phyloP scores from a whole-genome alignment of 2,888 invertebrate genomes.

The Nomada flava region DNA sequence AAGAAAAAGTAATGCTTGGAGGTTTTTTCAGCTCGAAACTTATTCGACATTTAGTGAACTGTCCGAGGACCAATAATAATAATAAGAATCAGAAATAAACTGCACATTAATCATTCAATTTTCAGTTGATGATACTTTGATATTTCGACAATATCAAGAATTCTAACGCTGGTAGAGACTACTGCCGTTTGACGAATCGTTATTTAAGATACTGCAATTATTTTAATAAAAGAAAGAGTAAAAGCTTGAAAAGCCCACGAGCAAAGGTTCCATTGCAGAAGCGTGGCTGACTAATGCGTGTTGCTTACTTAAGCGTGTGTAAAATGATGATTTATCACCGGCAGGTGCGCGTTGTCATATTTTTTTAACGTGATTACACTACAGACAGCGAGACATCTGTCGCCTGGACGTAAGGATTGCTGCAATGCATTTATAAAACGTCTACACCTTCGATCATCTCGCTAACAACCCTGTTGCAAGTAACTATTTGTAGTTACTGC shows the following conservation, averaged over 20 bases:
- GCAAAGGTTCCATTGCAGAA: background rate
- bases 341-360: conserved; percentile 58
- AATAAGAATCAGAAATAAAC: too few relatives aligned
- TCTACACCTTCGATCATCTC: conserved; percentile 18
- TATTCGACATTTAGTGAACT: too few relatives aligned
- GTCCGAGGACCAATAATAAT: too few relatives aligned
- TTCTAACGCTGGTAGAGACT: too few relatives aligned
- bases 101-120: too few relatives aligned
- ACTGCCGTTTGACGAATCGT: background rate
- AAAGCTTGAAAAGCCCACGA: background rate
- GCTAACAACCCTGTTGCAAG: conserved; percentile 3
- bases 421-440: conserved; percentile 19
- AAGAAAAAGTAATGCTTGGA: too few relatives aligned
- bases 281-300: background rate
- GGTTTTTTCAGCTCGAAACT: too few relatives aligned
- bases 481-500: background rate
- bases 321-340: conserved; percentile 45
- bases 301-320: conserved; percentile 12
- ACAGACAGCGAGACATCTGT: conserved; percentile 26
- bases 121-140: too few relatives aligned
- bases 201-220: background rate
- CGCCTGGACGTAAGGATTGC: conserved; percentile 26
- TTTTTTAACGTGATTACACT: conserved; percentile 35
- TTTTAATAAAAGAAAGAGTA: background rate
- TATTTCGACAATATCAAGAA: too few relatives aligned